Base-by-base conservation (phyloP, 2,797 vertebrate genomes). In the Poecile montanus region DNA sequence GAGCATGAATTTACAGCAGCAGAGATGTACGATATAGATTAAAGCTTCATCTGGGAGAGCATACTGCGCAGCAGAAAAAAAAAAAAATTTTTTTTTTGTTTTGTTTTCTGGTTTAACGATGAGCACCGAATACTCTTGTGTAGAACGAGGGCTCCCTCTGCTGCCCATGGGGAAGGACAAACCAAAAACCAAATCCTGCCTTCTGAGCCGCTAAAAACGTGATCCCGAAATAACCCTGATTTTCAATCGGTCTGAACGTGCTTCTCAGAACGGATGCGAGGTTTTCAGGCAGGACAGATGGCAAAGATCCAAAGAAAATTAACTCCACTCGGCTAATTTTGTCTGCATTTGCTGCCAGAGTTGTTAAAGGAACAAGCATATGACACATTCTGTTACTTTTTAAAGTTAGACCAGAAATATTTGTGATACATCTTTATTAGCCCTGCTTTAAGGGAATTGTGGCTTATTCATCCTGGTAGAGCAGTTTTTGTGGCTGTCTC, bases 111-210 rank as follows among this genome's bases (percentile, higher is more conserved):
- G 34, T 93, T 94, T 78, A 63, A 16, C 4, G 17, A 54, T 5
- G 62, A 72, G 44, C 18, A 13, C 44, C 9, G 15, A 30, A 7
- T 0, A 5, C 6, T 42, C 71, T 97, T 94, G 7, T 42, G 53
- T 96, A 66, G 96, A 96, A 47, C 95, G 13, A 91, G 89, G 66
- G 97, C 97, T 94, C 97, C 96, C 97, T 98, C 97, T 98, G 95
- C 93, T 96, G 98, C 45, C n/a, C 19, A 5, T 4, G 5, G 13
- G 18, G 15, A 23, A 18, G 34, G 32, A 42, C 48, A 56, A 27
- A 3, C 13, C 50, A 48, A 45, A 56, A 27, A 3, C 13, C 54
- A 48, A 45, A 68, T 4, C 26, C 4, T 44, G 27, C 13, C 44
- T 34, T 7, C 45, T 20, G 77, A 67, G 7, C 44, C 15, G 4